Evolutionary conservation across 35 echinoderm and acorn worm species (phyloP).

Genomic region (Amphiura filiformis): DNA sequence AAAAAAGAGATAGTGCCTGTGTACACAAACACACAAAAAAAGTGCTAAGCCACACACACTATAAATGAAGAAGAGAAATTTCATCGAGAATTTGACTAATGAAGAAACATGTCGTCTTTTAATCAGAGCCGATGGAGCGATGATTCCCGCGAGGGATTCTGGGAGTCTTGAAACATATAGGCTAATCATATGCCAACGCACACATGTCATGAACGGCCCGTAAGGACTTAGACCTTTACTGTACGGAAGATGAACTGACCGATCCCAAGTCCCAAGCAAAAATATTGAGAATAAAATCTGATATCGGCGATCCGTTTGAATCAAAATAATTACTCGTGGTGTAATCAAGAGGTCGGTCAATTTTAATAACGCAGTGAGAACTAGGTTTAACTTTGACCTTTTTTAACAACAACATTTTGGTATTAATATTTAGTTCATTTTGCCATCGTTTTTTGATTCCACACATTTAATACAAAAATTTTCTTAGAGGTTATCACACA

Average conservation of each 20-base stretch:
- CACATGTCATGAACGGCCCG: background rate
- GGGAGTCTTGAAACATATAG: constrained; percentile 4
- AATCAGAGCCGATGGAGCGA: background rate
- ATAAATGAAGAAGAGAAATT: background rate
- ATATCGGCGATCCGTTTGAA: background rate
- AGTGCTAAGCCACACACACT: background rate
- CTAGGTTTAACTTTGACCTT: no score
- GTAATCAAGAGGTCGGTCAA: no score
- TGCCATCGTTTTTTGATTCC: no score
- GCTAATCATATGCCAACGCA: constrained; percentile 3
- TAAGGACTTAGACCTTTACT: background rate
- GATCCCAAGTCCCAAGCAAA: background rate
- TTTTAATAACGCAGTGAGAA: no score
- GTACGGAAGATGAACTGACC: background rate
- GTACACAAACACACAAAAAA: background rate
- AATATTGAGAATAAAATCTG: background rate
- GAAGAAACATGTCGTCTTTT: constrained; percentile 3
- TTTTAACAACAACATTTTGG: no score
- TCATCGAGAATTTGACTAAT: background rate
- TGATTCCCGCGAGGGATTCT: background rate
- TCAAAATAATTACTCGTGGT: no score
- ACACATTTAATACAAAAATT: no score
- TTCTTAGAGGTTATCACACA: no score
- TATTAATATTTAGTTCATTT: no score
- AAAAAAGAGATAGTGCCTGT: background rate